A percentile compares a stretch with the other conserved stretches of the same genome.
Evolutionary conservation across 2,797 vertebrate species (phyloP).

Genomic region (Oryzias sinensis): DNA sequence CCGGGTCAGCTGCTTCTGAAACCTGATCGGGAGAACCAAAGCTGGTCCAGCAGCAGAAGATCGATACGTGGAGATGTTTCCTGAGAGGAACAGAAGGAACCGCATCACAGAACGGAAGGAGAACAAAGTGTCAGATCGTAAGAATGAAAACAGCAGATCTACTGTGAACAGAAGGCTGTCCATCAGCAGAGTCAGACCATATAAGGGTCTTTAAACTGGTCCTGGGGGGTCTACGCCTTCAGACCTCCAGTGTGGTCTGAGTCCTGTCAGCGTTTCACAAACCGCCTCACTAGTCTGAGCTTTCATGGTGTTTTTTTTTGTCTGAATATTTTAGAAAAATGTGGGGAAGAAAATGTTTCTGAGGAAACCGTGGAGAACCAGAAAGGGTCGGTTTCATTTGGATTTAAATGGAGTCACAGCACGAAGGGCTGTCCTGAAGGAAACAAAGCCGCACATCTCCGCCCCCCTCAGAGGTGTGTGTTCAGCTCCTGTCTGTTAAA

Average conservation of each 20-base stretch:
- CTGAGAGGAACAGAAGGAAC: conserved; percentile 15
- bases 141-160: conserved; percentile 3
- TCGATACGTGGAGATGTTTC: conserved; percentile 23
- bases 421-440: too few species aligned
- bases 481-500: too few species aligned
- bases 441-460: too few species aligned
- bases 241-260: background rate
- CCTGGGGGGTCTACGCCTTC: background rate
- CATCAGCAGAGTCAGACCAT: conserved; percentile 9
- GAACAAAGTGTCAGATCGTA: background rate
- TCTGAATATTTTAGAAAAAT: too few species aligned
- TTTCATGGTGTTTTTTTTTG: too few species aligned
- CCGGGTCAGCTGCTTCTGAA: conserved; percentile 18
- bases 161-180: conserved; percentile 4
- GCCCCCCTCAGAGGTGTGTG: too few species aligned
- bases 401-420: too few species aligned
- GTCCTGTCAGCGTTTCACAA: background rate
- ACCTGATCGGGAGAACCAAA: conserved; percentile 23
- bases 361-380: too few species aligned
- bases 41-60: conserved; percentile 10
- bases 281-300: too few species aligned
- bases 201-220: background rate
- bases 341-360: too few species aligned
- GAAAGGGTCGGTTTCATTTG: too few species aligned
- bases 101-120: conserved; percentile 9